Percentiles rank a stretch among this genome's conserved stretches.
These are phyloP conservation scores for Ciconia stormi DNA, from an alignment of 2,113 vertebrate genomes.

Conservation along the genomic window DNA sequence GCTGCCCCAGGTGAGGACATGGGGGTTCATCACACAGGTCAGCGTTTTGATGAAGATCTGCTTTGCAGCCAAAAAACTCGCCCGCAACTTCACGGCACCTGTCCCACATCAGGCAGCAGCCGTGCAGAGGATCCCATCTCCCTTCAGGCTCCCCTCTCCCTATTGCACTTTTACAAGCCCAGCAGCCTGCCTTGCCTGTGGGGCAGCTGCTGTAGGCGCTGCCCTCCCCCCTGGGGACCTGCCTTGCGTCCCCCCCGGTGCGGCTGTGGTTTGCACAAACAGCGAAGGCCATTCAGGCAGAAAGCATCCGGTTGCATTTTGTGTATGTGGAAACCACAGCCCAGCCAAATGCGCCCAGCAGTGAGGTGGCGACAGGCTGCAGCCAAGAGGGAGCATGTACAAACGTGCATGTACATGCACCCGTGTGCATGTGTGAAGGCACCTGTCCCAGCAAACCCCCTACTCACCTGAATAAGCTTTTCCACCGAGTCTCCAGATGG, in stretches of 20 bases:
- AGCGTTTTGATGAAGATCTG: not conserved
- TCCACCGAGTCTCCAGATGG: conserved; percentile 61
- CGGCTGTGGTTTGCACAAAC: not conserved
- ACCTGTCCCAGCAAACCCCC: not conserved
- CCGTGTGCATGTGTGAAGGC: rapidly evolving
- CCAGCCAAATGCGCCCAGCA: not conserved
- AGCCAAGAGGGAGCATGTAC: not conserved
- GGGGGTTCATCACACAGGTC: not conserved
- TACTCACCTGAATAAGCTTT: conserved; percentile 82
- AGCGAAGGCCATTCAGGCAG: not conserved
- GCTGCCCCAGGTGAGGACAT: not conserved
- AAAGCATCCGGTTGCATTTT: not conserved
- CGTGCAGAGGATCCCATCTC: not conserved
- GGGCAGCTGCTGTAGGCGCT: not conserved
- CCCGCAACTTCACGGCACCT: not conserved
- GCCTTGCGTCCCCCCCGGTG: rapidly evolving
- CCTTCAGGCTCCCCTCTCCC: not conserved
- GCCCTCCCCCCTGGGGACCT: not conserved
- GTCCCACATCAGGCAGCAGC: not conserved
- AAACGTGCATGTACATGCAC: not conserved
- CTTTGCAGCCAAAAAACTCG: not conserved
- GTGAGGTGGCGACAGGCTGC: not conserved
- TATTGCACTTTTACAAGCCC: not conserved
- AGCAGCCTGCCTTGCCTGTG: not conserved
- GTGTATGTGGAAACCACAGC: not conserved